These are phyloP conservation scores for Castor canadensis DNA, from an alignment of 2,113 vertebrate genomes.

Conservation along the genomic window DNA sequence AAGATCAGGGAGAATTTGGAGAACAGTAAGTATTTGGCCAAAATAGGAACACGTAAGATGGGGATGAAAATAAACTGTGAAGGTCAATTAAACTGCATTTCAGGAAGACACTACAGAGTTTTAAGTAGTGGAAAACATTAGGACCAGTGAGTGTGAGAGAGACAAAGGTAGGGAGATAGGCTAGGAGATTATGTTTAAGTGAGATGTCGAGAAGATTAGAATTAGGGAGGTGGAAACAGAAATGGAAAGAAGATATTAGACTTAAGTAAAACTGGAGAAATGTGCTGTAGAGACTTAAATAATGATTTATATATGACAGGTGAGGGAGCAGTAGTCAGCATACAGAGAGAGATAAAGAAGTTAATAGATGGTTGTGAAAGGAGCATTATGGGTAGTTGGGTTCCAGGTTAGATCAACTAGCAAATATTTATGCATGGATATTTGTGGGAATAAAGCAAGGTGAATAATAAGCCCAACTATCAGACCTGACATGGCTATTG, in stretches of 20 bases:
- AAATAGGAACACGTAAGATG: no score
- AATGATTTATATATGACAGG: constrained; percentile 5
- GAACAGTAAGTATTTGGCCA: no score
- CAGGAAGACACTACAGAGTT: no score
- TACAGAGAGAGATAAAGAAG: not conserved
- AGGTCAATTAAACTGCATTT: no score
- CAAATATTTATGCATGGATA: not conserved
- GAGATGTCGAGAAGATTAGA: not conserved
- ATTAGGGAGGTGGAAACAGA: not conserved
- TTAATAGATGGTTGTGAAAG: not conserved
- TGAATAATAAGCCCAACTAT: not conserved
- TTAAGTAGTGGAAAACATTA: no score
- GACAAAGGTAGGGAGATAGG: not conserved
- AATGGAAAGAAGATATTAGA: not conserved
- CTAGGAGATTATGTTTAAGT: not conserved
- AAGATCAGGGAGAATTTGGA: no score
- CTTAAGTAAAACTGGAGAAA: not conserved
- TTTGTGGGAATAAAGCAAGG: constrained; percentile 42
- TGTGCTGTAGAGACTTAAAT: not conserved
- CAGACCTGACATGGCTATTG: not conserved
- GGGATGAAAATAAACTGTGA: no score
- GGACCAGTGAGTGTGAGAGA: no score
- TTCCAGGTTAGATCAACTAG: not conserved
- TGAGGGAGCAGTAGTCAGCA: not conserved
- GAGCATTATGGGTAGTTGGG: not conserved